A percentile compares a stretch with the other conserved stretches of the same genome.
phyloP scores from a whole-genome alignment of 2,888 invertebrate species.

The Cosmorhoe ocellata region DNA sequence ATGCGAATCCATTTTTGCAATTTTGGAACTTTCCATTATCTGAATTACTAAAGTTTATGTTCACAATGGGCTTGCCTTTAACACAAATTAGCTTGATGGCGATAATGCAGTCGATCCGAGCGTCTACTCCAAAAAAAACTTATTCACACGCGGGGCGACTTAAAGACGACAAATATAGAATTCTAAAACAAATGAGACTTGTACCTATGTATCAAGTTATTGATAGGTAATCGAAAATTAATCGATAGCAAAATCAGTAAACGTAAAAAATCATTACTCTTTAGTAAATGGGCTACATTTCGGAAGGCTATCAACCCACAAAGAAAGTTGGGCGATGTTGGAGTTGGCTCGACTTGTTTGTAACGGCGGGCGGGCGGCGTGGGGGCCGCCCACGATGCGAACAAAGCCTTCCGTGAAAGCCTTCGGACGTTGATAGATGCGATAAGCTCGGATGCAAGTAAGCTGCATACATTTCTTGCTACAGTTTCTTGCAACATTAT shows the following conservation, averaged over 20 bases:
- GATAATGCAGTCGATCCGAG: no score
- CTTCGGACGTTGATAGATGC: constrained; percentile 66
- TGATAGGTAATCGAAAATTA: no score
- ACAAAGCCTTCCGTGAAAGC: constrained; percentile 64
- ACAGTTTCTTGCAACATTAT: constrained; percentile 54
- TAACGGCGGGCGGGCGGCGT: constrained; percentile 46
- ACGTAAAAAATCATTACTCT: no score
- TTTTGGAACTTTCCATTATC: constrained; percentile 2
- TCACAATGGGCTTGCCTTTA: no score
- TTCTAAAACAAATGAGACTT: no score
- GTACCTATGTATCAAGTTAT: no score
- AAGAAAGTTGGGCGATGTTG: constrained; percentile 42
- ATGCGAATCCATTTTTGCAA: constrained; percentile 22
- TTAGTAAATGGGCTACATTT: constrained; percentile 26
- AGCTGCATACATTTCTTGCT: constrained; percentile 80
- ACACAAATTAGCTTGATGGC: no score
- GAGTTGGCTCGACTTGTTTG: constrained; percentile 71
- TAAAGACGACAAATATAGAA: no score
- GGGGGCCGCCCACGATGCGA: constrained; percentile 56
- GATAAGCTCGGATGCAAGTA: constrained; percentile 81
- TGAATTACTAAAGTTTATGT: neutral
- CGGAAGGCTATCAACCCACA: constrained; percentile 39
- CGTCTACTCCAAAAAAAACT: no score
- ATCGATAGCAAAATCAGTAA: no score
- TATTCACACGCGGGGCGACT: no score